Evolutionary conservation across 2,113 vertebrate genomes (phyloP).

Genomic region (Peucedramus taeniatus): DNA sequence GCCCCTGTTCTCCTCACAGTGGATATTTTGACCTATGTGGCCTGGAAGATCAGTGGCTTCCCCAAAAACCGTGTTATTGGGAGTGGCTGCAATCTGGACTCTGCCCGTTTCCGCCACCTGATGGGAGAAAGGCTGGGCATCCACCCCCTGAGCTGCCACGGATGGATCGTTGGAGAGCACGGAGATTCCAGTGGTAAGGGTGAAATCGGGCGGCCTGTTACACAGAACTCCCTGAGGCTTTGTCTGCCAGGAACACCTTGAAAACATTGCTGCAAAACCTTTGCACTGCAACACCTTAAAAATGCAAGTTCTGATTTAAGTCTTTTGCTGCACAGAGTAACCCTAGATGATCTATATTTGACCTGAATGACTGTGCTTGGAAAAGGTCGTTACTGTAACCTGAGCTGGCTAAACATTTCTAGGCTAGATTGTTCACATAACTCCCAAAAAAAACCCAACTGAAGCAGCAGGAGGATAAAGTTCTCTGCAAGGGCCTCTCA

Average conservation of each 20-base stretch:
- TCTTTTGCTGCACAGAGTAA: slow-evolving; percentile 8
- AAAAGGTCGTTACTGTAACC: slow-evolving; percentile 61
- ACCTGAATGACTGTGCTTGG: background rate
- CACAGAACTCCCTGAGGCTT: background rate
- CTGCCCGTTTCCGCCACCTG: slow-evolving; percentile 92
- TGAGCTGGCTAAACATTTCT: slow-evolving; percentile 11
- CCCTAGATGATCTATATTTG: slow-evolving; percentile 62
- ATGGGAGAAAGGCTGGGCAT: slow-evolving; percentile 91
- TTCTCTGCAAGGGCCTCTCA: background rate
- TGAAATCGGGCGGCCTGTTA: background rate
- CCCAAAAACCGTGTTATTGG: slow-evolving; percentile 93
- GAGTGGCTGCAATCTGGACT: slow-evolving; percentile 96
- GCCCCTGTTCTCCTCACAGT: slow-evolving; percentile 70
- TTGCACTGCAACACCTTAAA: background rate
- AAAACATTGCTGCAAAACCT: background rate
- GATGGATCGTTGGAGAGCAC: slow-evolving; percentile 92
- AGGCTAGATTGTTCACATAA: background rate
- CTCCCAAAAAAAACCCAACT: background rate
- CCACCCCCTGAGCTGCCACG: slow-evolving; percentile 91
- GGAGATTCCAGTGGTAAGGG: slow-evolving; percentile 96
- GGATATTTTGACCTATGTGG: slow-evolving; percentile 96
- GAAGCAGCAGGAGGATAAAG: background rate
- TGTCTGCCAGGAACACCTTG: background rate
- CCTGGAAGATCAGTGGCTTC: slow-evolving; percentile 98
- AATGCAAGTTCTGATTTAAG: background rate